Evolutionary conservation across 2,113 vertebrate genomes (phyloP).

Genomic region (Lamprologus speciosus): DNA sequence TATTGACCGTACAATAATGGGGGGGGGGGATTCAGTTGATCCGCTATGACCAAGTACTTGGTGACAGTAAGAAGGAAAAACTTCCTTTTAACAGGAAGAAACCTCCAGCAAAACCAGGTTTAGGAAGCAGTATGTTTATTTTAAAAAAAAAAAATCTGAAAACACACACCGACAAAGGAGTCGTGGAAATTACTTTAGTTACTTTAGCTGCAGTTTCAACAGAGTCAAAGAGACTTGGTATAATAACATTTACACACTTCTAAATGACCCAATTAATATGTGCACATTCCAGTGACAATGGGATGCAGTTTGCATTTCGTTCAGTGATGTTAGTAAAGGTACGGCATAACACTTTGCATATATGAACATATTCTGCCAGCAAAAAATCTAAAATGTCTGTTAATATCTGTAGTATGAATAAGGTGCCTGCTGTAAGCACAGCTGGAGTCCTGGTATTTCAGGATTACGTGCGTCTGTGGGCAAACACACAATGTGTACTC

Average conservation of each 20-base stretch:
- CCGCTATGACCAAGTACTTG: neutral
- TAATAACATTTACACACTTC: neutral
- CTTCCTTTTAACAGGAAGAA: neutral
- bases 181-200: neutral
- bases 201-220: neutral
- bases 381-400: neutral
- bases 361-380: neutral
- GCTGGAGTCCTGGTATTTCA: neutral
- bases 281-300: neutral
- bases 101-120: neutral
- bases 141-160: neutral
- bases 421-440: neutral
- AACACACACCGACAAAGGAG: neutral
- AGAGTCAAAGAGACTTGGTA: neutral
- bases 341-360: neutral
- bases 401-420: neutral
- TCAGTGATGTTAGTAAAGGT: neutral
- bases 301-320: neutral
- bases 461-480: neutral
- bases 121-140: neutral
- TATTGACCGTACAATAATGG: neutral
- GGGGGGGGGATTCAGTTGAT: neutral
- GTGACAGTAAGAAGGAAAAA: neutral
- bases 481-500: neutral
- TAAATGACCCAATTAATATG: neutral